phyloP scores from a whole-genome alignment of 2,797 vertebrate species.

The Anguilla pacifica region DNA sequence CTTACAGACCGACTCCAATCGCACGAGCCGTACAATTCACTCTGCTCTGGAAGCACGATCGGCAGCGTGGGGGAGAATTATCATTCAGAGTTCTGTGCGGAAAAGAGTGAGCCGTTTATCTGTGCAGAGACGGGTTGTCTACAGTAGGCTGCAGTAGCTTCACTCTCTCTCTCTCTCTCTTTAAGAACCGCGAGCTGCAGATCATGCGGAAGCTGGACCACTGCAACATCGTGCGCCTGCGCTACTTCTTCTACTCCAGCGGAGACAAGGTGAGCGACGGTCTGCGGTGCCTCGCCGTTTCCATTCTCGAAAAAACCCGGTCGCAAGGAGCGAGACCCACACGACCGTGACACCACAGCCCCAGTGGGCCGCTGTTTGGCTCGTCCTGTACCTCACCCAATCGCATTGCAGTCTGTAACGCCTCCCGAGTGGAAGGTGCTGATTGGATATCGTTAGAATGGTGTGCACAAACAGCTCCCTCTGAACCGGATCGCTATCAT shows the following conservation, averaged over 20 bases:
- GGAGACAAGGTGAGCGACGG: constrained; percentile 85
- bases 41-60: neutral
- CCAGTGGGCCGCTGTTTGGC: neutral
- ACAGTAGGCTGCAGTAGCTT: constrained; percentile 31
- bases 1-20: neutral
- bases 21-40: neutral
- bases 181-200: constrained; percentile 88
- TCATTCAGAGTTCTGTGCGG: constrained; percentile 44
- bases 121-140: neutral
- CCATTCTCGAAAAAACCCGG: neutral
- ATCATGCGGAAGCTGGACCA: constrained; percentile 98
- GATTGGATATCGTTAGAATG: neutral
- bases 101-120: constrained; percentile 29
- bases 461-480: neutral
- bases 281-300: neutral
- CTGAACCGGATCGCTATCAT: neutral
- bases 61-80: neutral
- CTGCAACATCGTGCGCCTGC: constrained; percentile 98
- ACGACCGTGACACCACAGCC: neutral
- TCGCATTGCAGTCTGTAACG: neutral
- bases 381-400: neutral
- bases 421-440: neutral
- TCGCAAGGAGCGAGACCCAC: neutral
- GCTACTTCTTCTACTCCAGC: constrained; percentile 98
- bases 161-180: constrained; percentile 47